Evolutionary conservation across 2,797 vertebrate species (phyloP).

Genomic region (Neopelma chrysocephalum): DNA sequence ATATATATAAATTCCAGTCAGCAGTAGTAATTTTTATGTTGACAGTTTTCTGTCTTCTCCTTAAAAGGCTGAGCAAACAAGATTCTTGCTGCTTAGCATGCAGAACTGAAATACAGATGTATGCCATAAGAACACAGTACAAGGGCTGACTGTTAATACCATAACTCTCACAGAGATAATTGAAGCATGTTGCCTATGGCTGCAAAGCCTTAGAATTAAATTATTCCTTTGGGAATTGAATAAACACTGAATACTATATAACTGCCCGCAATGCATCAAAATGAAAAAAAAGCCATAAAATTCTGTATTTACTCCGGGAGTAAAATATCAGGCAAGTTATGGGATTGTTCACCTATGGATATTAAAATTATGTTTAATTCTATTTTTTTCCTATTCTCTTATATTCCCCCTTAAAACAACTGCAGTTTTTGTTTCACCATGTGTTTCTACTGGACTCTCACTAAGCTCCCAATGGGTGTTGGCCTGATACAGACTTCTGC

Average conservation of each 20-base stretch:
- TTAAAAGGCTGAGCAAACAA: conserved; percentile 11
- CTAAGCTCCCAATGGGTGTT: rapidly evolving
- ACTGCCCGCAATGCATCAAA: conserved; percentile 4
- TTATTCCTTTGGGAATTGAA: conserved; percentile 18
- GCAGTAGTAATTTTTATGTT: not conserved
- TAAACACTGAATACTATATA: not conserved
- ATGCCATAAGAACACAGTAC: not conserved
- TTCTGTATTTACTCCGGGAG: not conserved
- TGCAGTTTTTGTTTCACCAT: not conserved
- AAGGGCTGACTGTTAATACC: not conserved
- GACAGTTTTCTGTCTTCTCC: not conserved
- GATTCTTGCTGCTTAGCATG: not conserved
- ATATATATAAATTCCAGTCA: not conserved
- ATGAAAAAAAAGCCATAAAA: not conserved
- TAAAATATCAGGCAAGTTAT: not conserved
- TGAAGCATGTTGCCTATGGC: not conserved
- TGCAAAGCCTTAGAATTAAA: not conserved
- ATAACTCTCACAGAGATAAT: not conserved
- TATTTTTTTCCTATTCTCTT: not conserved
- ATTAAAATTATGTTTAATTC: not conserved
- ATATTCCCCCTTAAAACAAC: not conserved
- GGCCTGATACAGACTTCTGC: not conserved
- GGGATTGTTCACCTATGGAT: not conserved
- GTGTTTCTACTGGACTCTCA: not conserved
- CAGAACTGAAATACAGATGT: not conserved